These are phyloP conservation scores for Cherax destructor DNA, from an alignment of 1,140 invertebrate genomes.

Conservation along the genomic window DNA sequence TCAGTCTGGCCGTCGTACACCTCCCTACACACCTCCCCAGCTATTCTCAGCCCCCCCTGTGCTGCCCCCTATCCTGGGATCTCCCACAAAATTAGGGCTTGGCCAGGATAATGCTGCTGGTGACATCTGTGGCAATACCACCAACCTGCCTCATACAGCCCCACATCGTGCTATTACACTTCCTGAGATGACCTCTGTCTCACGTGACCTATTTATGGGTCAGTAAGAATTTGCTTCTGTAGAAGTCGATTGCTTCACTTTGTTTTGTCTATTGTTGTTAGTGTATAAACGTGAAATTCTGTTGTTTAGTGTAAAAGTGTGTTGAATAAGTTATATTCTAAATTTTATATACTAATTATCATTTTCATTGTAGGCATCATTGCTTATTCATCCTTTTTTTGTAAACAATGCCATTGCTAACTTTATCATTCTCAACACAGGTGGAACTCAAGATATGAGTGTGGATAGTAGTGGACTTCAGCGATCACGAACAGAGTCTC, in stretches of 20 bases:
- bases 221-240: conserved; percentile 34
- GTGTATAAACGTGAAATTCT: background rate
- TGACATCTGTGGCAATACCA: conserved; percentile 69
- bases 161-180: conserved; percentile 66
- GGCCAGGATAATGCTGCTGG: conserved; percentile 68
- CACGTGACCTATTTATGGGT: conserved; percentile 71
- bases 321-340: background rate
- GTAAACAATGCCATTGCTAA: background rate
- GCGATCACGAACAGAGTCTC: conserved; percentile 66
- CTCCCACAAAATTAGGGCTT: conserved; percentile 76
- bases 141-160: conserved; percentile 57
- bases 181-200: conserved; percentile 70
- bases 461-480: conserved; percentile 62
- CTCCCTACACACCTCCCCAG: conserved; percentile 60
- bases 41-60: conserved; percentile 73
- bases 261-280: conserved; percentile 10
- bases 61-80: conserved; percentile 80
- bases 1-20: conserved; percentile 70
- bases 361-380: background rate
- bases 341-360: background rate
- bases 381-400: background rate
- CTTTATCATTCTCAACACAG: background rate
- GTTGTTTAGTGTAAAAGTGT: background rate
- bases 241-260: background rate
- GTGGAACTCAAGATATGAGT: conserved; percentile 49